Percentiles rank a stretch among this genome's conserved stretches.
Conservation (phyloP, 2,888 invertebrate species). For the Perizoma affinitatum region DNA sequence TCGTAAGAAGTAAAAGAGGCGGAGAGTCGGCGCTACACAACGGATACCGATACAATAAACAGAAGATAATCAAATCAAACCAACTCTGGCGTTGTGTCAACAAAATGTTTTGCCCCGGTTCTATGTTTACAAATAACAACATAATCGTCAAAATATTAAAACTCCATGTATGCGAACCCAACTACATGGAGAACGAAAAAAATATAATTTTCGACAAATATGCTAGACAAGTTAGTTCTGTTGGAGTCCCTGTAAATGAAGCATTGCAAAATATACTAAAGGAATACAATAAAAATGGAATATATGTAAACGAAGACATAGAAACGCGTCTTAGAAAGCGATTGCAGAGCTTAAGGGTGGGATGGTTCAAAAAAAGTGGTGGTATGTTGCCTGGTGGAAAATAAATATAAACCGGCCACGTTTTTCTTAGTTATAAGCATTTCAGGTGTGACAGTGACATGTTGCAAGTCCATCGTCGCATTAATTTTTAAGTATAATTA, state of each 20-base stretch:
- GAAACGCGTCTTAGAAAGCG: constrained; percentile 1
- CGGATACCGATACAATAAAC: constrained; percentile 14
- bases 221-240: not conserved
- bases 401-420: not conserved
- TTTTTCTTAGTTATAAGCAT: too few species aligned
- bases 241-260: not conserved
- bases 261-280: not conserved
- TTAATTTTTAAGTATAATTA: too few species aligned
- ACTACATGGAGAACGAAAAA: constrained; percentile 12
- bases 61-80: constrained; percentile 6
- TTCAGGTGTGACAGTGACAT: too few species aligned
- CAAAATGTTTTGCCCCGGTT: constrained; percentile 5
- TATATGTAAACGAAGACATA: constrained; percentile 1
- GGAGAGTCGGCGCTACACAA: constrained; percentile 7
- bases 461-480: too few species aligned
- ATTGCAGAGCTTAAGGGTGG: not conserved
- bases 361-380: not conserved
- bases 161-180: constrained; percentile 10
- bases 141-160: constrained; percentile 4
- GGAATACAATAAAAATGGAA: not conserved
- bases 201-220: constrained; percentile 9
- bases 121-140: constrained; percentile 10
- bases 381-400: not conserved
- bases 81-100: constrained; percentile 16
- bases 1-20: constrained; percentile 12